phyloP scores from a whole-genome alignment of 2,888 invertebrate genomes.

The Sesamia inferens region DNA sequence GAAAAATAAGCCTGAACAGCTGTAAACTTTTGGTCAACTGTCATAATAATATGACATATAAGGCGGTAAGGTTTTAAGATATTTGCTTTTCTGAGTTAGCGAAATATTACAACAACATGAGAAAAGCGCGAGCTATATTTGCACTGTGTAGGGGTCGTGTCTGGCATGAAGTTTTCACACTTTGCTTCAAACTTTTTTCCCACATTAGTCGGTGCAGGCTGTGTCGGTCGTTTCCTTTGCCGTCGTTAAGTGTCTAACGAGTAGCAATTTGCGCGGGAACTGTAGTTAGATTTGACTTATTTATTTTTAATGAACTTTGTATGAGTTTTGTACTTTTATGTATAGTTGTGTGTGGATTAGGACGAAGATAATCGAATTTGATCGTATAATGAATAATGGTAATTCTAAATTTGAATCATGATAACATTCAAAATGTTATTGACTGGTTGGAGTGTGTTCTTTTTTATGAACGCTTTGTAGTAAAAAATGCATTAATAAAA shows the following conservation, averaged over 20 bases:
- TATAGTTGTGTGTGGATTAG: not conserved
- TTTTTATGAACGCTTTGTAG: not conserved
- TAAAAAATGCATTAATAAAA: not conserved
- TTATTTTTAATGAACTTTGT: constrained; percentile 35
- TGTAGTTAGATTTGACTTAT: constrained; percentile 65
- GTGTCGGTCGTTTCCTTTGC: constrained; percentile 69
- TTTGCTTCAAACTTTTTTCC: constrained; percentile 66
- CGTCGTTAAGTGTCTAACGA: constrained; percentile 70
- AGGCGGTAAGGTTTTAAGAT: not conserved
- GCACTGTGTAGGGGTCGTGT: constrained; percentile 17
- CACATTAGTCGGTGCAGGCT: constrained; percentile 70
- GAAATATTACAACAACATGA: constrained; percentile 4
- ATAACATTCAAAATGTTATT: not conserved
- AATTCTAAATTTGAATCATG: not conserved
- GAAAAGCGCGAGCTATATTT: constrained; percentile 28
- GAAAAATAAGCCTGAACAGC: constrained; percentile 5
- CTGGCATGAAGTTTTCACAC: constrained; percentile 66
- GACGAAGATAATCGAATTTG: not conserved
- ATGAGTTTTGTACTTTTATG: constrained; percentile 4
- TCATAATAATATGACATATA: constrained; percentile 4
- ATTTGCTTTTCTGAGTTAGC: constrained; percentile 1
- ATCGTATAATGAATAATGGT: not conserved
- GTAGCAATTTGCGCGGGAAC: constrained; percentile 70
- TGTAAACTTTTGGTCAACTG: constrained; percentile 8
- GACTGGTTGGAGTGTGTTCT: not conserved